Percentiles rank a stretch among this genome's conserved stretches.
These are phyloP conservation scores for Trichosurus vulpecula DNA, from an alignment of 2,797 vertebrate genomes.

Conservation along the genomic window DNA sequence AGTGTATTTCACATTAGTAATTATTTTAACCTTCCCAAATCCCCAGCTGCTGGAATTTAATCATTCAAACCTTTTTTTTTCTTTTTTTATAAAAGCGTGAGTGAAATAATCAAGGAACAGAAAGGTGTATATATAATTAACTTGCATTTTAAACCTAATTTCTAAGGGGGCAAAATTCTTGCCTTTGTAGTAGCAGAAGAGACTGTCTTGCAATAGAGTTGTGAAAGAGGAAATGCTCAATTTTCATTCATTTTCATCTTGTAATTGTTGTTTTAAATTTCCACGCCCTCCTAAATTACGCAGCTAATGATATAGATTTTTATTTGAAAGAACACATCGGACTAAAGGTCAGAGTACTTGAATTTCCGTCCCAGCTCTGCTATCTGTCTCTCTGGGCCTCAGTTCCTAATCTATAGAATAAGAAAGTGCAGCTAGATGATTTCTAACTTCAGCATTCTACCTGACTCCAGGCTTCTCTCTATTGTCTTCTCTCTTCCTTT, in stretches of 20 bases:
- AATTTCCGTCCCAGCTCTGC: not conserved
- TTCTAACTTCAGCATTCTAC: not conserved
- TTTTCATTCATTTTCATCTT: not conserved
- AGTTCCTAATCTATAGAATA: not conserved
- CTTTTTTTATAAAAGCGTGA: not conserved
- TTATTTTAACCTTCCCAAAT: not conserved
- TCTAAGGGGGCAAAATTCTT: not conserved
- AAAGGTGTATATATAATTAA: not conserved
- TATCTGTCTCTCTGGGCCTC: not conserved
- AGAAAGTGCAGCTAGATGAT: not conserved
- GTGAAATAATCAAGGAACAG: not conserved
- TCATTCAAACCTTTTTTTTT: not conserved
- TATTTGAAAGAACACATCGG: not conserved
- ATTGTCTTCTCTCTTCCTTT: not conserved
- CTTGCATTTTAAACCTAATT: not conserved
- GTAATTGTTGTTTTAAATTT: not conserved
- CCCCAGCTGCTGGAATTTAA: not conserved
- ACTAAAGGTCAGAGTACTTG: not conserved
- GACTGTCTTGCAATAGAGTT: not conserved
- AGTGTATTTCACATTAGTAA: not conserved
- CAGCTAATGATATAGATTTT: not conserved
- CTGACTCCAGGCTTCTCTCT: not conserved
- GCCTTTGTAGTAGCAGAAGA: not conserved
- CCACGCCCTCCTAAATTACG: not conserved
- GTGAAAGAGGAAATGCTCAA: not conserved